A percentile compares a stretch with the other conserved stretches of the same genome.
phyloP scores from a whole-genome alignment of 35 echinoderm and acorn worm genomes.

The Apostichopus japonicus region DNA sequence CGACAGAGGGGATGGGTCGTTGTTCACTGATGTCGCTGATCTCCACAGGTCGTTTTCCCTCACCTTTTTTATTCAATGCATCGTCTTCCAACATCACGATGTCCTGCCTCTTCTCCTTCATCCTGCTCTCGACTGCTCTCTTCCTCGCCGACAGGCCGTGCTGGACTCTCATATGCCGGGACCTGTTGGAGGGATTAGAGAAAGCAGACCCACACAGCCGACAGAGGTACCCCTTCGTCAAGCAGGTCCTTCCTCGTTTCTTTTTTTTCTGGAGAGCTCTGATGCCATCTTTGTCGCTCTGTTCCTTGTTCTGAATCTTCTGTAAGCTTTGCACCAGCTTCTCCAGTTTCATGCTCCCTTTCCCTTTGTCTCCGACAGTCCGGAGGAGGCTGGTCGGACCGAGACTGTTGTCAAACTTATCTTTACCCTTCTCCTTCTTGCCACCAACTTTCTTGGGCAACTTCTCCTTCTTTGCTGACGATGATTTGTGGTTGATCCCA shows the following conservation, averaged over 20 bases:
- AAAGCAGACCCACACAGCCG: constrained; percentile 22
- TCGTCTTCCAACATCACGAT: background rate
- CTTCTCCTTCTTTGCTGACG: background rate
- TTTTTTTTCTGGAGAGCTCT: background rate
- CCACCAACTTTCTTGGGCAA: background rate
- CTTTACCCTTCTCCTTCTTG: background rate
- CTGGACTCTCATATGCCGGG: constrained; percentile 34
- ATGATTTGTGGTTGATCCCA: background rate
- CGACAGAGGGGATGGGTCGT: too few relatives aligned
- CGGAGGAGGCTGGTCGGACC: background rate
- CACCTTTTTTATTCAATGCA: background rate
- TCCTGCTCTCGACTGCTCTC: constrained; percentile 4
- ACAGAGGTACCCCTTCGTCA: constrained; percentile 31
- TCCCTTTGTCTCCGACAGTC: background rate
- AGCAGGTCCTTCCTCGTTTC: background rate
- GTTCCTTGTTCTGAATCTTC: constrained; percentile 19
- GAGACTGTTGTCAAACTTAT: background rate
- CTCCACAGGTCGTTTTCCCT: background rate
- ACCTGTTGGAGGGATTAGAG: constrained; percentile 37
- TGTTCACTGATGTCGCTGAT: background rate
- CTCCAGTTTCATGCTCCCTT: background rate
- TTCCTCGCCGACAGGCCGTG: constrained; percentile 25
- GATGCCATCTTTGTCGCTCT: background rate
- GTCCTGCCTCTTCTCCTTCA: constrained; percentile 13
- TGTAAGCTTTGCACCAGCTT: background rate